These are phyloP conservation scores for Batillaria attramentaria DNA, from an alignment of 1,140 invertebrate genomes.

Conservation along the genomic window DNA sequence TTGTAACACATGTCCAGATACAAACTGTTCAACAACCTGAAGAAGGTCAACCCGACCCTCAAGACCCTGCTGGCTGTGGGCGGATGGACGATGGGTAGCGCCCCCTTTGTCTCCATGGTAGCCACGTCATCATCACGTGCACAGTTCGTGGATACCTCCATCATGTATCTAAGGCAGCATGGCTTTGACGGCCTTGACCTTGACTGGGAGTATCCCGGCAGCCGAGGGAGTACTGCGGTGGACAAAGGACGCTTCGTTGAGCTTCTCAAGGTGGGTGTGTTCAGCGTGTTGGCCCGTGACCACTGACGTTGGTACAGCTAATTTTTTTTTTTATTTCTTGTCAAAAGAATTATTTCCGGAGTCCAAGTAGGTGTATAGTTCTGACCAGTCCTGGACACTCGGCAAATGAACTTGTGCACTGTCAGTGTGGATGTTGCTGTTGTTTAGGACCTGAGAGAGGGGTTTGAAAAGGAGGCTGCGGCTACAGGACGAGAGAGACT, in stretches of 20 bases:
- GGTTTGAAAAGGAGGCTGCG: constrained; percentile 88
- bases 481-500: constrained; percentile 85
- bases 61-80: constrained; percentile 95
- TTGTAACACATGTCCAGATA: constrained; percentile 75
- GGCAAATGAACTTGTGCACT: background rate
- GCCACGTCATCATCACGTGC: constrained; percentile 40
- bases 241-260: constrained; percentile 92
- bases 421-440: background rate
- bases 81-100: constrained; percentile 96
- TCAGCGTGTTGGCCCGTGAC: background rate
- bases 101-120: constrained; percentile 73
- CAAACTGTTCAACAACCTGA: constrained; percentile 91
- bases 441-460: constrained; percentile 85
- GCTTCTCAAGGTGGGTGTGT: constrained; percentile 81
- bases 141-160: constrained; percentile 70
- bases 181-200: constrained; percentile 96
- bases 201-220: constrained; percentile 96
- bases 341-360: no score
- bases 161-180: constrained; percentile 90
- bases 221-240: constrained; percentile 89
- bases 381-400: no score
- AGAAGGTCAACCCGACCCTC: constrained; percentile 93
- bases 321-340: background rate
- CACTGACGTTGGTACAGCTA: background rate
- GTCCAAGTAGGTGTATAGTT: no score